Conservation (phyloP, 30 jellyfish, hydroid and myxozoan genomes). For the Aurelia aurita complex sp. Pacific region DNA sequence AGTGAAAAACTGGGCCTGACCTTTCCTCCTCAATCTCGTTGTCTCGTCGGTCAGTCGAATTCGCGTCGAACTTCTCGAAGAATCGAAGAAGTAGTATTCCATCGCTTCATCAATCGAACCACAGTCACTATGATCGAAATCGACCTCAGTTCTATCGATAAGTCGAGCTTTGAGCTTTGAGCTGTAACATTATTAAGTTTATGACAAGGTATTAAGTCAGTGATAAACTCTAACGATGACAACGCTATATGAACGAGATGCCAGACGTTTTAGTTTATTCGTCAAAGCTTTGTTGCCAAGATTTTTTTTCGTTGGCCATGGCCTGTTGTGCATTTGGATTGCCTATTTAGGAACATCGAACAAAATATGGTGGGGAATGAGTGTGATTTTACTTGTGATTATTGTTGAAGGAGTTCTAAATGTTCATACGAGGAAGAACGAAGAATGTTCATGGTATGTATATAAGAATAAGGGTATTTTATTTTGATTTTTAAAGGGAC, state of each 20-base stretch:
- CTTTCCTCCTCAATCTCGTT: too few species aligned
- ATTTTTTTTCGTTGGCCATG: constrained; percentile 76
- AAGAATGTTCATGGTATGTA: constrained; percentile 80
- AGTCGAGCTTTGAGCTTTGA: too few species aligned
- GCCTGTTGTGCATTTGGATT: constrained; percentile 69
- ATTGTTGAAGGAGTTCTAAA: constrained; percentile 75
- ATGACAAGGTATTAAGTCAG: too few species aligned
- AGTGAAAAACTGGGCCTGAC: too few species aligned
- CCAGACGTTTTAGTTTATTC: constrained; percentile 21
- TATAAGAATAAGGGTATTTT: too few species aligned
- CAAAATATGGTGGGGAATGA: constrained; percentile 62
- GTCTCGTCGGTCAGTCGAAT: too few species aligned
- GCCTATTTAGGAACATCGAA: constrained; percentile 34
- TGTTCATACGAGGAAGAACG: constrained; percentile 57
- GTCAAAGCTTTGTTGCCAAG: constrained; percentile 82
- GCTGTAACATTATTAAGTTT: too few species aligned
- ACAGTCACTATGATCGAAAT: neutral
- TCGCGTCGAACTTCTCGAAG: neutral
- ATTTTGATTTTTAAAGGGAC: too few species aligned
- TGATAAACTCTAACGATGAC: constrained; percentile 5
- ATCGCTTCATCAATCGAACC: neutral
- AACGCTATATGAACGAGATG: neutral
- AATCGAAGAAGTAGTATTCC: neutral
- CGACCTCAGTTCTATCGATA: neutral
- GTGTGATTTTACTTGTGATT: constrained; percentile 40